Conservation (phyloP, 2,888 invertebrate genomes). For the Catocala nupta region DNA sequence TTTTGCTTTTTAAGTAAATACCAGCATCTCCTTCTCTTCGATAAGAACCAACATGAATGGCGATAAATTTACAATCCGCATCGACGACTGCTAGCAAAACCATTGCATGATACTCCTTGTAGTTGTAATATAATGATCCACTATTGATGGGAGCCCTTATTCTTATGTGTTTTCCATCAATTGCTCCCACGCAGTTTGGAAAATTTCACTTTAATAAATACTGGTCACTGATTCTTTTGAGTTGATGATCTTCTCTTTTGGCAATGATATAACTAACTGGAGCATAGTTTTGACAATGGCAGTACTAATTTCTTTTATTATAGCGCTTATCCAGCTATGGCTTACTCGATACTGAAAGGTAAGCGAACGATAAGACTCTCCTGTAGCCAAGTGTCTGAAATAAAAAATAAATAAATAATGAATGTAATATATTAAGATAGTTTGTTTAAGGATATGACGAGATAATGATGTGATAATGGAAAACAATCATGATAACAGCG, state of each 20-base stretch:
- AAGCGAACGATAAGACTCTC: slow-evolving; percentile 33
- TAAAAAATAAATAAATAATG: slow-evolving; percentile 8
- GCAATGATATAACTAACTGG: slow-evolving; percentile 17
- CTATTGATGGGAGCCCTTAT: slow-evolving; percentile 11
- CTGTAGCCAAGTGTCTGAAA: slow-evolving; percentile 35
- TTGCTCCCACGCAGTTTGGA: slow-evolving; percentile 19
- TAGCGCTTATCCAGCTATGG: slow-evolving; percentile 38
- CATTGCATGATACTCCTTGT: slow-evolving; percentile 13
- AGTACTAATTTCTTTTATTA: slow-evolving; percentile 35
- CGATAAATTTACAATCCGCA: slow-evolving; percentile 12
- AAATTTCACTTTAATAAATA: slow-evolving; percentile 21
- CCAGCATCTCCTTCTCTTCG: slow-evolving; percentile 26
- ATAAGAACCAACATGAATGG: slow-evolving; percentile 26
- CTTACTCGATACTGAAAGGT: slow-evolving; percentile 47
- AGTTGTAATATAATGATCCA: slow-evolving; percentile 23
- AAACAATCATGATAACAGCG: slow-evolving; percentile 1
- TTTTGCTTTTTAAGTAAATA: slow-evolving; percentile 8
- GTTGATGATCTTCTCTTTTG: slow-evolving; percentile 13
- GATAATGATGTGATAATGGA: slow-evolving; percentile 12
- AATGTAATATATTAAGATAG: not conserved
- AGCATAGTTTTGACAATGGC: slow-evolving; percentile 22
- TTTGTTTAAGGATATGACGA: slow-evolving; percentile 5
- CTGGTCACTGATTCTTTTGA: slow-evolving; percentile 7
- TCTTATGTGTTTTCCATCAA: slow-evolving; percentile 25
- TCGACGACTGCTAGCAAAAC: slow-evolving; percentile 18